These are phyloP conservation scores for Calephelis perditalis DNA, from an alignment of 2,888 invertebrate genomes.

Conservation along the genomic window DNA sequence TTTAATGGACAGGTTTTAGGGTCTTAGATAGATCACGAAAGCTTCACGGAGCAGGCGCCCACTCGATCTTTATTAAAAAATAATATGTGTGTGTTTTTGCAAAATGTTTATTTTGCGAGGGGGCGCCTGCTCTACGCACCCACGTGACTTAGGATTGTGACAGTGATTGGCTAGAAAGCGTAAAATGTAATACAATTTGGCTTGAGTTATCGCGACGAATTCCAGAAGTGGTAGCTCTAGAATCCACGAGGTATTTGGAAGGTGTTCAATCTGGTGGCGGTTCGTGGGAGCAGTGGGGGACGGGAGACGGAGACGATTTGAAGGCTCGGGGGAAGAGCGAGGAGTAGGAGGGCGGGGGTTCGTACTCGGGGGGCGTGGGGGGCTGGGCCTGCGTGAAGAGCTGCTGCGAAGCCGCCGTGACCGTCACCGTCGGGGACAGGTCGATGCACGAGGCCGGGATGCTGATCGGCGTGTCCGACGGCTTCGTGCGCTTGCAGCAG, in stretches of 20 bases:
- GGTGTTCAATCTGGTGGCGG: slow-evolving; percentile 59
- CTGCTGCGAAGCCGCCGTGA: slow-evolving; percentile 58
- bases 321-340: slow-evolving; percentile 80
- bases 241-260: slow-evolving; percentile 15
- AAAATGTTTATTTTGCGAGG: no score
- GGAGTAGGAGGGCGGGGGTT: slow-evolving; percentile 81
- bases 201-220: slow-evolving; percentile 3
- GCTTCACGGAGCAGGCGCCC: no score
- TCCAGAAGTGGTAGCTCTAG: background rate
- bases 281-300: slow-evolving; percentile 68
- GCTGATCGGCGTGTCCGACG: slow-evolving; percentile 61
- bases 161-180: slow-evolving; percentile 14
- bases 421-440: slow-evolving; percentile 62
- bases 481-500: slow-evolving; percentile 70
- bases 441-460: slow-evolving; percentile 70
- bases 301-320: slow-evolving; percentile 63
- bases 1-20: no score
- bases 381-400: slow-evolving; percentile 55
- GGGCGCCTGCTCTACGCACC: no score
- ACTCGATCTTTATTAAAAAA: no score
- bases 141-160: no score
- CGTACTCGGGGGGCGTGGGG: slow-evolving; percentile 80
- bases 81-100: no score
- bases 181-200: slow-evolving; percentile 14
- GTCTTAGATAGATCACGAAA: no score